Percentiles rank a stretch among this genome's conserved stretches.
Evolutionary conservation across 2,113 vertebrate genomes (phyloP).

Genomic region (Trogon melanurus): DNA sequence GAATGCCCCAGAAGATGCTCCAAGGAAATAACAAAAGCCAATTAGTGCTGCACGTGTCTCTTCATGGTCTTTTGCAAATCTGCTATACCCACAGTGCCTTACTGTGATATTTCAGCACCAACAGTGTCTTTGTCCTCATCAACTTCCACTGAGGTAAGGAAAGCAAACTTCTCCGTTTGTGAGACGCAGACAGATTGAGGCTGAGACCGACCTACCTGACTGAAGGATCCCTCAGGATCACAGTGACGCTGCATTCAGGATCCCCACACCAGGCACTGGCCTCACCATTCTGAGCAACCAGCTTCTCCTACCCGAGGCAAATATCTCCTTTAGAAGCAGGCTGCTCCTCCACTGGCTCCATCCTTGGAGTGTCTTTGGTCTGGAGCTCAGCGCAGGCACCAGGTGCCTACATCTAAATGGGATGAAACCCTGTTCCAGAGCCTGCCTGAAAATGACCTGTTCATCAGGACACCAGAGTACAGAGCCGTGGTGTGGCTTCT

Average conservation of each 20-base stretch:
- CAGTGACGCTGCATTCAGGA: not conserved
- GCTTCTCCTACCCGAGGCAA: not conserved
- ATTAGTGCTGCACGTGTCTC: not conserved
- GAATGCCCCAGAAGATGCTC: not conserved
- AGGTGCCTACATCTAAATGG: not conserved
- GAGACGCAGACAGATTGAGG: not conserved
- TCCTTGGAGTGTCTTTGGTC: not conserved
- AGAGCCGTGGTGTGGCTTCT: not conserved
- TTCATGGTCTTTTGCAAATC: not conserved
- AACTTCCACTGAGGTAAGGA: not conserved
- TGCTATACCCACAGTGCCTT: not conserved
- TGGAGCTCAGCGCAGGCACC: not conserved
- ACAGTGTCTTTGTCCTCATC: not conserved
- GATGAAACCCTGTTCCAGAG: not conserved
- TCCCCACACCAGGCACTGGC: not conserved
- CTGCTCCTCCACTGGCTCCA: not conserved
- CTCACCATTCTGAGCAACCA: not conserved
- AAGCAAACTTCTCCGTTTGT: not conserved
- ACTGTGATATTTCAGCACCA: not conserved
- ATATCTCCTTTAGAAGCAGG: not conserved
- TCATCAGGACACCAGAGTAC: not conserved
- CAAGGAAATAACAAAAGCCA: constrained; percentile 15
- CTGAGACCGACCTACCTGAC: not conserved
- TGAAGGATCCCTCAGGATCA: not conserved
- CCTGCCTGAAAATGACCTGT: not conserved